These are phyloP conservation scores for Batillaria attramentaria DNA, from an alignment of 1,140 invertebrate genomes.

Conservation along the genomic window DNA sequence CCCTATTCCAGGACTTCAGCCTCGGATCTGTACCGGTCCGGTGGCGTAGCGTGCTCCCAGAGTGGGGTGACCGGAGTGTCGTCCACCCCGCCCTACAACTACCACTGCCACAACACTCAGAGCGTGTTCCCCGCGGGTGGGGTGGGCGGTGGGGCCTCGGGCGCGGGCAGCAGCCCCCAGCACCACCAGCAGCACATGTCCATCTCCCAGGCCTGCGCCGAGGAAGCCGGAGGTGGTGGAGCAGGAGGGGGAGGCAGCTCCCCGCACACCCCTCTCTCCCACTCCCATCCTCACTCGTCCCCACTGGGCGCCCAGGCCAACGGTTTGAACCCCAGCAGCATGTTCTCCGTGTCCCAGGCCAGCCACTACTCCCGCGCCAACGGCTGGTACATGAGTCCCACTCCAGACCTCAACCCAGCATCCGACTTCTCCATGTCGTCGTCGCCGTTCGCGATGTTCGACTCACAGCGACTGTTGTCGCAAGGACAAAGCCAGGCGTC, in stretches of 20 bases:
- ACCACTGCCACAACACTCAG: slow-evolving; percentile 39
- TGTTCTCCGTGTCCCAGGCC: slow-evolving; percentile 58
- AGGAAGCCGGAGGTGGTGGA: background rate
- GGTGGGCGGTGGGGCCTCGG: slow-evolving; percentile 37
- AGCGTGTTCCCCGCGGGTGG: slow-evolving; percentile 30
- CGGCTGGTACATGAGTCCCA: slow-evolving; percentile 63
- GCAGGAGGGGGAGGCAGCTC: slow-evolving; percentile 40
- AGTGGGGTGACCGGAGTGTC: slow-evolving; percentile 34
- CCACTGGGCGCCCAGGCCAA: slow-evolving; percentile 51
- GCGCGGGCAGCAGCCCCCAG: slow-evolving; percentile 41
- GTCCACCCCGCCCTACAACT: slow-evolving; percentile 47
- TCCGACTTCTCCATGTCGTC: slow-evolving; percentile 51
- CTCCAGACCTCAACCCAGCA: slow-evolving; percentile 56
- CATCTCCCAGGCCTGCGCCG: slow-evolving; percentile 24
- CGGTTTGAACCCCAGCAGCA: slow-evolving; percentile 49
- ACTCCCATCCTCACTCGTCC: slow-evolving; percentile 42
- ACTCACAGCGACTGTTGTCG: slow-evolving; percentile 57
- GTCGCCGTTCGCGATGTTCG: slow-evolving; percentile 60
- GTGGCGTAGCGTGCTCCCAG: slow-evolving; percentile 47
- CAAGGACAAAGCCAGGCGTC: slow-evolving; percentile 52
- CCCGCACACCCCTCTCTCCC: slow-evolving; percentile 50
- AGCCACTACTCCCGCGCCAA: slow-evolving; percentile 54
- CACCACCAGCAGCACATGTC: slow-evolving; percentile 42
- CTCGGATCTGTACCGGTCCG: slow-evolving; percentile 58
- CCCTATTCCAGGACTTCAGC: slow-evolving; percentile 52